phyloP scores from a whole-genome alignment of 2,888 invertebrate genomes.

The Drosophila engyochracea region DNA sequence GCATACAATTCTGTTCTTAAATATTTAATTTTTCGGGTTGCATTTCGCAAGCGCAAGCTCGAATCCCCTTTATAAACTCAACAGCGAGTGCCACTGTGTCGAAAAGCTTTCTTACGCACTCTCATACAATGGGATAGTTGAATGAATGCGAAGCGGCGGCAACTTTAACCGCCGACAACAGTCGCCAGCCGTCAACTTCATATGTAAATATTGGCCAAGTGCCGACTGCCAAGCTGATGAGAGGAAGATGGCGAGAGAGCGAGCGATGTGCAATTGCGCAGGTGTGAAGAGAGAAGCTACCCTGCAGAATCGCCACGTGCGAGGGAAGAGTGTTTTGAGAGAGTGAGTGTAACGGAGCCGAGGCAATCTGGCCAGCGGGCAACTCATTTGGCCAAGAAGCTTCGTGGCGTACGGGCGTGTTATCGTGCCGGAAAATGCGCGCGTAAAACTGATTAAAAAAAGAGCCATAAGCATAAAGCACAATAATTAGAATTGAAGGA shows the following conservation, averaged over 20 bases:
- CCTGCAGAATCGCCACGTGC: slow-evolving; percentile 46
- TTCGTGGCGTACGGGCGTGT: slow-evolving; percentile 84
- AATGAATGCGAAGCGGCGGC: slow-evolving; percentile 63
- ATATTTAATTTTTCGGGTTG: background rate
- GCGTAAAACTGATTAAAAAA: slow-evolving; percentile 66
- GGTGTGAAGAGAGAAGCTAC: slow-evolving; percentile 30
- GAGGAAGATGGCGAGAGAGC: slow-evolving; percentile 7
- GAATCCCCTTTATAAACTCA: slow-evolving; percentile 6
- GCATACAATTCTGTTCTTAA: background rate
- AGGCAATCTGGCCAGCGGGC: slow-evolving; percentile 73
- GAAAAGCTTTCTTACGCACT: slow-evolving; percentile 55
- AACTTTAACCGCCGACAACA: slow-evolving; percentile 51
- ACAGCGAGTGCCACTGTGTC: slow-evolving; percentile 22
- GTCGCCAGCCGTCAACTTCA: slow-evolving; percentile 68
- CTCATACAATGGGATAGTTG: slow-evolving; percentile 58
- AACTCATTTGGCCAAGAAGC: slow-evolving; percentile 84
- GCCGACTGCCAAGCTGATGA: slow-evolving; percentile 15
- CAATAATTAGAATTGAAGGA: slow-evolving; percentile 33
- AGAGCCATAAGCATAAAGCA: slow-evolving; percentile 31
- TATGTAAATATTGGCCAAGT: slow-evolving; percentile 71
- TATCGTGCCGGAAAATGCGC: slow-evolving; percentile 72
- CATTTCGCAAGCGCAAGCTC: background rate
- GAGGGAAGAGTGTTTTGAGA: slow-evolving; percentile 25
- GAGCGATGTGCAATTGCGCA: slow-evolving; percentile 24
- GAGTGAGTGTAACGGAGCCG: slow-evolving; percentile 31